Conservation (phyloP, 2,888 invertebrate species). For the Protophormia terraenovae region DNA sequence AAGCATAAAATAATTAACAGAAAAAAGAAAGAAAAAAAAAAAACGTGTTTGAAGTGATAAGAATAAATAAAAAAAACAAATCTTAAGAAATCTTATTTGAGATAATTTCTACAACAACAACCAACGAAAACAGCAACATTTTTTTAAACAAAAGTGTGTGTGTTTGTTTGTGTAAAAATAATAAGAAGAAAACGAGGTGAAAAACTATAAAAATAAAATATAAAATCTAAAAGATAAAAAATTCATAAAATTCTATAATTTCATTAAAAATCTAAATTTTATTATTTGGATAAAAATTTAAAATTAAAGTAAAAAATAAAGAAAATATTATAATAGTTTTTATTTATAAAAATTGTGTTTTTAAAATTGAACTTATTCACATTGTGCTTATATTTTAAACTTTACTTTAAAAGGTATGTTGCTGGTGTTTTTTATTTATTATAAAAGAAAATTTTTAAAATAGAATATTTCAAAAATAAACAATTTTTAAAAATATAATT, state of each 20-base stretch:
- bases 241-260: neutral
- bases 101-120: slow-evolving; percentile 19
- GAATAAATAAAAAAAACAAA: slow-evolving; percentile 3
- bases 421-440: neutral
- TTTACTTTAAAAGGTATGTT: neutral
- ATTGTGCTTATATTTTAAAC: no score
- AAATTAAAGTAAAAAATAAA: no score
- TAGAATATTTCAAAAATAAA: neutral
- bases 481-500: neutral
- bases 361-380: no score
- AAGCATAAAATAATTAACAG: no score
- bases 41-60: slow-evolving; percentile 47
- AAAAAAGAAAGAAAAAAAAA: neutral
- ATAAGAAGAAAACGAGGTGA: neutral
- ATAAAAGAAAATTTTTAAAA: no score
- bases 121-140: neutral
- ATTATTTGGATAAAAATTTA: no score
- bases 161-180: neutral
- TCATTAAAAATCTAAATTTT: no score
- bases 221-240: neutral
- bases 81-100: neutral
- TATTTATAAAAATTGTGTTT: no score
- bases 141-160: neutral
- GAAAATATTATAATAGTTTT: no score
- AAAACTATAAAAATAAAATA: neutral